A percentile compares a stretch with the other conserved stretches of the same genome.
phyloP scores from a whole-genome alignment of 1,140 invertebrate species.

The Lepidurus packardi region DNA sequence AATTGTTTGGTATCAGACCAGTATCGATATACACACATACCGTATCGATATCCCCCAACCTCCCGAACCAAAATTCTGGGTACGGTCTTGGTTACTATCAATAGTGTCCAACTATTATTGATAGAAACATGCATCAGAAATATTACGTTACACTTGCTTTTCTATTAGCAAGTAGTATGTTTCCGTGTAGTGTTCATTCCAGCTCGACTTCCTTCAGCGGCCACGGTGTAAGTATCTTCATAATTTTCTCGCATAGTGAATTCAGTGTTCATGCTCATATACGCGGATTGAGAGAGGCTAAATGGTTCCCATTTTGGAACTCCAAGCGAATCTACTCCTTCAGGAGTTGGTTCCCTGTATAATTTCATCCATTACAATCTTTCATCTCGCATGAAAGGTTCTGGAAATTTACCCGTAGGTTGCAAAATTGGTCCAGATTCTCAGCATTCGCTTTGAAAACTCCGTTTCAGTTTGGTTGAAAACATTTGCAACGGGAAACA shows the following conservation, averaged over 20 bases:
- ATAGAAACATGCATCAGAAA: too few relatives aligned
- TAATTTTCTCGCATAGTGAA: constrained; percentile 20
- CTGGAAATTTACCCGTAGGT: constrained; percentile 36
- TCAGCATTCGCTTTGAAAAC: constrained; percentile 34
- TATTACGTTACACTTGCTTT: too few relatives aligned
- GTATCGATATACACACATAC: too few relatives aligned
- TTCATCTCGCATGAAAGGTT: neutral
- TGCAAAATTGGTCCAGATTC: constrained; percentile 38
- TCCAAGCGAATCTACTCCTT: constrained; percentile 29
- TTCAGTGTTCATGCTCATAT: constrained; percentile 28
- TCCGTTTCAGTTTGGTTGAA: constrained; percentile 34
- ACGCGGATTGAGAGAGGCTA: constrained; percentile 20
- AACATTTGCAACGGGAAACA: constrained; percentile 33
- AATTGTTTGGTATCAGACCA: too few relatives aligned
- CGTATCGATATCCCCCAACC: too few relatives aligned
- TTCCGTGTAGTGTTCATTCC: neutral
- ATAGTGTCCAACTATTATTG: too few relatives aligned
- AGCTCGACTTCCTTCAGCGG: constrained; percentile 15
- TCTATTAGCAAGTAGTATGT: too few relatives aligned
- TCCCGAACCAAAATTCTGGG: too few relatives aligned
- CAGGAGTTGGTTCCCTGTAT: constrained; percentile 34
- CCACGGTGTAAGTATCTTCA: constrained; percentile 5
- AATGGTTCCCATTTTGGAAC: constrained; percentile 31
- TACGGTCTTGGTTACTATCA: too few relatives aligned
- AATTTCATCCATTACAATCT: neutral